Base-by-base conservation (phyloP, 1,140 invertebrate species). In the Drosophila malerkotliana region DNA sequence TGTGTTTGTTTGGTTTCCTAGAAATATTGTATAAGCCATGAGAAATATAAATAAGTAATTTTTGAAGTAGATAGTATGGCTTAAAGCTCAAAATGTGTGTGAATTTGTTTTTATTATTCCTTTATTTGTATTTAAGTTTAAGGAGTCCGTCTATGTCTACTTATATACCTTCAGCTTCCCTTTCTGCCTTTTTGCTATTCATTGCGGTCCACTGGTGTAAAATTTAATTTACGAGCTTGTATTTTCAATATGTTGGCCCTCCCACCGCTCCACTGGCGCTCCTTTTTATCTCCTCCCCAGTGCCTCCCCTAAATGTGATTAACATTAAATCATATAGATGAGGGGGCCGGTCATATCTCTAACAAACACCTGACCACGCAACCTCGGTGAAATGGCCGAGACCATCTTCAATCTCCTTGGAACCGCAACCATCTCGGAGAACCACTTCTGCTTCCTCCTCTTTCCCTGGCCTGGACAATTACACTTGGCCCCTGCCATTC, bases 141-240 rank as follows among this genome's bases (percentile, higher is more conserved):
- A 28, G 4, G 6, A 5, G 4, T 7, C 0, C 4, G 18, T 9
- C 9, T 0, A 10, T 32, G 32, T 2, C 9, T 32, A 3, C 1
- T 3, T 14, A 24, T 7, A 3, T 9, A 18, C 39, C 37, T 2
- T 47, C n/a, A 1, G 0, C 14, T 48, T 48, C 62, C 8, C 49
- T 47, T 8, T 7, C 24, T 12, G 28, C 34, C 47, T 67, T 63
- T 73, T 72, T 78, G 74, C 82, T 85, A 80, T 85, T 80, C 82
- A 78, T 78, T 68, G 77, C 77, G 69, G 64, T 47, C 55, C 52
- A 66, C 39, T 76, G 78, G 83, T 87, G 82, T 88, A 88, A 87
- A 87, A 88, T 87, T 87, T 88, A 87, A 87, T 87, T 87, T 87
- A 87, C 83, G 83, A 85, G 82, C 78, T 82, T 78, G 78, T 85